Conservation (phyloP, 2,888 invertebrate species). For the Lithophane socia region DNA sequence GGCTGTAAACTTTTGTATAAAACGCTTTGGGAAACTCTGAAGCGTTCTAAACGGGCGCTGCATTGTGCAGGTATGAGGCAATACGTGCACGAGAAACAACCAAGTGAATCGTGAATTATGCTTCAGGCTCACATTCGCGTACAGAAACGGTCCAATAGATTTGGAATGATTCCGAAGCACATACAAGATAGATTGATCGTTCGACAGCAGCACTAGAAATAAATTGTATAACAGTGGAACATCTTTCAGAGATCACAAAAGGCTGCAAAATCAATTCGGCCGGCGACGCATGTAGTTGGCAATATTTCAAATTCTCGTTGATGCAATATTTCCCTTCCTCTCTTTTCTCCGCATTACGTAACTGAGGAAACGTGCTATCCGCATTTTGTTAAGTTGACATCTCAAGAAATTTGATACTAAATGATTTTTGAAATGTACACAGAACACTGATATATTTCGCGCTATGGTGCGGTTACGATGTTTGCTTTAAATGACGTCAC, state of each 20-base stretch:
- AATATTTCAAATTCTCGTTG: slow-evolving; percentile 88
- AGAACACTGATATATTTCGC: slow-evolving; percentile 11
- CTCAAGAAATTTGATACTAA: slow-evolving; percentile 65
- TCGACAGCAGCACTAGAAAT: slow-evolving; percentile 48
- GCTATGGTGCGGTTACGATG: not conserved
- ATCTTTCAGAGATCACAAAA: slow-evolving; percentile 74
- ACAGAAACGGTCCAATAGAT: slow-evolving; percentile 31
- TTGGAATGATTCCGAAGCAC: slow-evolving; percentile 37
- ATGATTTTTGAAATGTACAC: slow-evolving; percentile 40
- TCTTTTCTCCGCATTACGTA: slow-evolving; percentile 77
- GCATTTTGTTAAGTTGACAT: slow-evolving; percentile 70
- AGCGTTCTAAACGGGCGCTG: slow-evolving; percentile 42
- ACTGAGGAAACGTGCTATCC: slow-evolving; percentile 70
- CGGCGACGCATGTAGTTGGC: slow-evolving; percentile 85
- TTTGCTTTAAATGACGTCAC: slow-evolving; percentile 8
- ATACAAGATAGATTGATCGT: slow-evolving; percentile 50
- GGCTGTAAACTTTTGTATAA: slow-evolving; percentile 50
- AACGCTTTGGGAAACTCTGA: slow-evolving; percentile 41
- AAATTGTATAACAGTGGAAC: slow-evolving; percentile 69
- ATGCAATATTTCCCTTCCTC: slow-evolving; percentile 82
- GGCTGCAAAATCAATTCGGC: slow-evolving; percentile 83
- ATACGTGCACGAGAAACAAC: slow-evolving; percentile 25
- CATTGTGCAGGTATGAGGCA: slow-evolving; percentile 32
- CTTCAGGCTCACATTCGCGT: slow-evolving; percentile 21
- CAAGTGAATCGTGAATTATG: slow-evolving; percentile 38